phyloP scores from a whole-genome alignment of 1,140 invertebrate species.

The Drosophila subobscura region DNA sequence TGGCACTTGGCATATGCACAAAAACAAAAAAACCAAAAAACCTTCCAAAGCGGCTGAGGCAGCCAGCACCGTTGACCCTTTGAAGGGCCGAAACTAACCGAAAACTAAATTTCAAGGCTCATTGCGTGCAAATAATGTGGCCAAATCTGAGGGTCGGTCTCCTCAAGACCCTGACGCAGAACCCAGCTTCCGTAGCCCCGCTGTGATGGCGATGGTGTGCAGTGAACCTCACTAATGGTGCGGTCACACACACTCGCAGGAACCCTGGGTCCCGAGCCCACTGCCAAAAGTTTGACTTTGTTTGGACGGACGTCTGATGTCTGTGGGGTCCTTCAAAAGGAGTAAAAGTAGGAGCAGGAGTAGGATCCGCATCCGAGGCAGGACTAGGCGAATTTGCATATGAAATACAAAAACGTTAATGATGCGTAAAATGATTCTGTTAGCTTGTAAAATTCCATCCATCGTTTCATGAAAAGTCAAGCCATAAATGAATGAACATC shows the following conservation, averaged over 20 bases:
- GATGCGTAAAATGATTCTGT: conserved; percentile 81
- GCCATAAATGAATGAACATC: conserved; percentile 72
- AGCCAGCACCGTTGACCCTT: conserved; percentile 27
- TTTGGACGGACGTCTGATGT: conserved; percentile 65
- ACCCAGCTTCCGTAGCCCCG: conserved; percentile 1
- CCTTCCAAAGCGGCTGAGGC: no score
- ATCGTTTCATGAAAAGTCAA: conserved; percentile 53
- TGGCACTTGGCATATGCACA: conserved; percentile 53
- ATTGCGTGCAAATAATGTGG: conserved; percentile 81
- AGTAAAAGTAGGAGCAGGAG: background rate
- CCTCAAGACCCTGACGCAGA: conserved; percentile 12
- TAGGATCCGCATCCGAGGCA: background rate
- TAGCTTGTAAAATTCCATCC: conserved; percentile 77
- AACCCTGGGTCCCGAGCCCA: conserved; percentile 16
- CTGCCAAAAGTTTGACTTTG: conserved; percentile 70
- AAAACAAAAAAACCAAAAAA: conserved; percentile 8
- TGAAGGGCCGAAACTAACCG: conserved; percentile 65
- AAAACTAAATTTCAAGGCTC: conserved; percentile 82
- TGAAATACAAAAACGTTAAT: conserved; percentile 82
- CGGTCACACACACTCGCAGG: conserved; percentile 58
- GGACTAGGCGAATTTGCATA: conserved; percentile 65
- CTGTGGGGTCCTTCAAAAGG: conserved; percentile 11
- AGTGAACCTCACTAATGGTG: conserved; percentile 77
- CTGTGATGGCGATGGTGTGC: conserved; percentile 56
- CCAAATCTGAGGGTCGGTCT: conserved; percentile 61